A percentile compares a stretch with the other conserved stretches of the same genome.
Evolutionary conservation across 2,113 vertebrate genomes (phyloP).

Genomic region (Junco hyemalis): DNA sequence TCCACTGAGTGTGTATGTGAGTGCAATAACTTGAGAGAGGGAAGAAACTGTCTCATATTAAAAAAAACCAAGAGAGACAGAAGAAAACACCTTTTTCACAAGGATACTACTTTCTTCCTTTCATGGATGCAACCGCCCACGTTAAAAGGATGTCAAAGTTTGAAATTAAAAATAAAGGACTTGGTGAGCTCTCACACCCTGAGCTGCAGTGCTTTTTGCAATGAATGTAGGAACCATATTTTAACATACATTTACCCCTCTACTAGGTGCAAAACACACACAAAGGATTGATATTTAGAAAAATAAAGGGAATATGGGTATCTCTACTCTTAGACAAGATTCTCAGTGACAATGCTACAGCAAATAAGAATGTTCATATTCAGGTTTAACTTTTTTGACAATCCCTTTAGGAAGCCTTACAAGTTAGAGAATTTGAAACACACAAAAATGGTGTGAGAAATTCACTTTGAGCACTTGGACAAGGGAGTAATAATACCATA

Average conservation of each 20-base stretch:
- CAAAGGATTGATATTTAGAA: background rate
- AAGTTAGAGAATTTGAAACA: background rate
- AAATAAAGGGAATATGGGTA: background rate
- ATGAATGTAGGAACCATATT: background rate
- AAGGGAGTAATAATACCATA: background rate
- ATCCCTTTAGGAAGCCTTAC: background rate
- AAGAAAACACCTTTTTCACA: background rate
- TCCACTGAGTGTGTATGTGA: background rate
- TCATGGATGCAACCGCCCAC: background rate
- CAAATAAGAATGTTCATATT: background rate
- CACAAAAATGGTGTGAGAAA: background rate
- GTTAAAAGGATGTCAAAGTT: background rate
- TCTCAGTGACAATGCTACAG: background rate
- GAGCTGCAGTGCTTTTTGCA: background rate
- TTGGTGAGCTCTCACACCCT: background rate
- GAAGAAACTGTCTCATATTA: background rate
- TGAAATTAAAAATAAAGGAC: background rate
- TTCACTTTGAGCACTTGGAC: background rate
- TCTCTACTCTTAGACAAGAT: background rate
- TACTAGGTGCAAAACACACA: background rate
- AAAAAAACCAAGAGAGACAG: background rate
- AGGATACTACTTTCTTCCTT: background rate
- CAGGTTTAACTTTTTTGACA: background rate
- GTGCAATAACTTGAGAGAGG: background rate
- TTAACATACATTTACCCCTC: background rate